Evolutionary conservation across 2,888 invertebrate genomes (phyloP).

Genomic region (Tenthredo scrophulariae): DNA sequence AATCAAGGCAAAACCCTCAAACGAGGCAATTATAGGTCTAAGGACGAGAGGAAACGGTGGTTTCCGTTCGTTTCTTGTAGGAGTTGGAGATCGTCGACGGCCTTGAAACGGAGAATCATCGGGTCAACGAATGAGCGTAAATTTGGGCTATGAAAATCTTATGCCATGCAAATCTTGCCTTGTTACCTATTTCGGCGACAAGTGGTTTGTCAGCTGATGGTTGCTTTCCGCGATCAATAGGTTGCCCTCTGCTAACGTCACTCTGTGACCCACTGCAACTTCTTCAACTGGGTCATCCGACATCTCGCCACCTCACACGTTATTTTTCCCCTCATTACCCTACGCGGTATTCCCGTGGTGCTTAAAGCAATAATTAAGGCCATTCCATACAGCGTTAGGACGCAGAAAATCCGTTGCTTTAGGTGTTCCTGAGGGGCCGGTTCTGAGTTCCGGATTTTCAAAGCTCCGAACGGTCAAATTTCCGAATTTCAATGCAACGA

Average conservation of each 20-base stretch:
- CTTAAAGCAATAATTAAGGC: constrained; percentile 23
- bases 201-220: constrained; percentile 58
- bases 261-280: background rate
- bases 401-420: background rate
- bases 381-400: background rate
- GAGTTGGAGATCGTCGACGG: background rate
- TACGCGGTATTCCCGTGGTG: background rate
- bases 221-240: constrained; percentile 60
- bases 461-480: no score
- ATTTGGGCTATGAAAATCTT: background rate
- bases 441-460: no score
- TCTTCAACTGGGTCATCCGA: constrained; percentile 49
- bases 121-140: constrained; percentile 6
- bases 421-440: no score
- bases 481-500: no score
- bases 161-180: background rate
- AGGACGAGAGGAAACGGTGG: background rate
- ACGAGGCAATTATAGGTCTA: background rate
- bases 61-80: background rate
- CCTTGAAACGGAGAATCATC: background rate
- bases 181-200: constrained; percentile 55
- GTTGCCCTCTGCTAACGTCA: constrained; percentile 26
- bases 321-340: constrained; percentile 24
- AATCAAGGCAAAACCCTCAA: background rate
- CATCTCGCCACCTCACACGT: constrained; percentile 31